Conservation (phyloP, 2,888 invertebrate species). For the Nysson spinosus region DNA sequence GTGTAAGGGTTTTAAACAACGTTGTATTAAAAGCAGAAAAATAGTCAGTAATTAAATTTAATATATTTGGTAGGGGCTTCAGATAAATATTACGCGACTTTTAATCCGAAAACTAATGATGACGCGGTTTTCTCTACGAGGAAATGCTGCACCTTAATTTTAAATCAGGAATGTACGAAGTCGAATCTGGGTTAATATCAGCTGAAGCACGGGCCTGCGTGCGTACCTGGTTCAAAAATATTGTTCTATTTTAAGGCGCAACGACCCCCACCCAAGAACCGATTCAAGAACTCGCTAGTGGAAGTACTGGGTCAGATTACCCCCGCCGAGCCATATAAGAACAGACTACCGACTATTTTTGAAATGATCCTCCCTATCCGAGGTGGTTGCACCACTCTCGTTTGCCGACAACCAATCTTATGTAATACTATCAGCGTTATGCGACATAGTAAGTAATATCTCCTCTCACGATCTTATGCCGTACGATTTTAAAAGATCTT, state of each 20-base stretch:
- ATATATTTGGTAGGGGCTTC: too few species aligned
- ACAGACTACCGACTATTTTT: conserved; percentile 73
- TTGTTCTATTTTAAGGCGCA: conserved; percentile 69
- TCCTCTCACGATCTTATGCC: not conserved
- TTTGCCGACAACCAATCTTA: conserved; percentile 31
- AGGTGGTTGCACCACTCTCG: conserved; percentile 43
- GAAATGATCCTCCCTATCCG: conserved; percentile 66
- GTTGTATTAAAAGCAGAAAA: too few species aligned
- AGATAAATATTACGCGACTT: too few species aligned
- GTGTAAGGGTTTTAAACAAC: too few species aligned
- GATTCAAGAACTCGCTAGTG: conserved; percentile 53
- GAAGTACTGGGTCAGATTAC: conserved; percentile 72
- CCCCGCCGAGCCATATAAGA: conserved; percentile 75
- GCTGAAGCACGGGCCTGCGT: conserved; percentile 29
- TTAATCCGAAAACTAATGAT: too few species aligned
- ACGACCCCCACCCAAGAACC: conserved; percentile 49
- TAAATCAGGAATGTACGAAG: conserved; percentile 4
- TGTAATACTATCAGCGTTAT: conserved; percentile 37
- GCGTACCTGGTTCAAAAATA: conserved; percentile 70
- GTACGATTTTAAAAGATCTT: too few species aligned
- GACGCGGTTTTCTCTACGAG: too few species aligned
- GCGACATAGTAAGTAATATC: conserved; percentile 6
- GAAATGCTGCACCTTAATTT: not conserved
- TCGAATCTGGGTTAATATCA: conserved; percentile 58
- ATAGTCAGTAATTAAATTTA: too few species aligned